Conservation (phyloP, 2,113 vertebrate genomes). For the Anarrhichthys ocellatus region DNA sequence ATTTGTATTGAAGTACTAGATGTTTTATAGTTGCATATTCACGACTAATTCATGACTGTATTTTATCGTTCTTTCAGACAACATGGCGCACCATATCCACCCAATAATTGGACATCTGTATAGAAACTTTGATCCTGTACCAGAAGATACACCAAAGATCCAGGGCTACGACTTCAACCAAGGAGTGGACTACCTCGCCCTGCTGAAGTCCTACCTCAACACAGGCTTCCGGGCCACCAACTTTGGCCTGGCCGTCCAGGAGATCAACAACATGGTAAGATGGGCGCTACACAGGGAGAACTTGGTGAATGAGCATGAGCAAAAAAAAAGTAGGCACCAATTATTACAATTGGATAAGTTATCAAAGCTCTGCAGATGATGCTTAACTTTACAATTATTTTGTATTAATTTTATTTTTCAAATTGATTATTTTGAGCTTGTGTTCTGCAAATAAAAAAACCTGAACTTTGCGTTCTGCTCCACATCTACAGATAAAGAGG, state of each 20-base stretch:
- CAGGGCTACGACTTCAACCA: slow-evolving; percentile 88
- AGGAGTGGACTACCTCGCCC: slow-evolving; percentile 84
- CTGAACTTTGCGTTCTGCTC: background rate
- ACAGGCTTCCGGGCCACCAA: slow-evolving; percentile 91
- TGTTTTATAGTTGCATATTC: background rate
- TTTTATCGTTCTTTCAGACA: background rate
- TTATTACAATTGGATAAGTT: background rate
- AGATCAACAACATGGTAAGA: slow-evolving; percentile 90
- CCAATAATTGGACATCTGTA: background rate
- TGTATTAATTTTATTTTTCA: background rate
- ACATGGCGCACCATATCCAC: slow-evolving; percentile 56
- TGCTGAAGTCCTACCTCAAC: slow-evolving; percentile 85
- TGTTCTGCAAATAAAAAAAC: background rate
- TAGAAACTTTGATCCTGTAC: slow-evolving; percentile 77
- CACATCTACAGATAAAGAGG: slow-evolving; percentile 84
- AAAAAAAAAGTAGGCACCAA: background rate
- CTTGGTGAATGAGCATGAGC: background rate
- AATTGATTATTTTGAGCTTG: background rate
- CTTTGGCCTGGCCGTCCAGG: slow-evolving; percentile 86
- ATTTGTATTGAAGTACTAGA: background rate
- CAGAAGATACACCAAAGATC: slow-evolving; percentile 81
- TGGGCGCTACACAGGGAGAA: background rate
- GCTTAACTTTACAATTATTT: too few species aligned
- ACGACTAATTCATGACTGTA: background rate
- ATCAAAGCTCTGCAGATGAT: too few species aligned